Base-by-base conservation (phyloP, 1,140 invertebrate species). In the Ylistrum balloti region DNA sequence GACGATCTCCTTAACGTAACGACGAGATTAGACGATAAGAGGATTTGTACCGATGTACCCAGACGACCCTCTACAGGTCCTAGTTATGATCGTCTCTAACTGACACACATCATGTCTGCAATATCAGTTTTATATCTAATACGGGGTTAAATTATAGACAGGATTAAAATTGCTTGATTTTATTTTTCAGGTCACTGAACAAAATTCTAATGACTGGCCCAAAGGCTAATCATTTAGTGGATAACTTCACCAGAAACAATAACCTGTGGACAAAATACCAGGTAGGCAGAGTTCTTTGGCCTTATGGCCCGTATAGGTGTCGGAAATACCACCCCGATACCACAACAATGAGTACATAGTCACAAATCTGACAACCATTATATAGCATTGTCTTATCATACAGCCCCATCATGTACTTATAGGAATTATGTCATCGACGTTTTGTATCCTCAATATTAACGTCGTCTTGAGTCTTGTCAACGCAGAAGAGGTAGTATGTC, bases 131-230 rank as follows among this genome's bases (percentile, higher is more conserved):
- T 74, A 74, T 74, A 74, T 74, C 56, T 74, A 17, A 74, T 74
- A 74, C 22, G n/a, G 56, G 56, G 28, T 74, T 74, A 74, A 28
- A 74, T 74, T 74, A 28, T 17, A 74, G 9, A n/a, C 17, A 74
- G n/a, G 56, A 74, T n/a, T n/a, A 28, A 28, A n/a, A 74, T 74
- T 28, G 56, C 56, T n/a, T 74, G 56, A 74, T 74, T 74, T 74
- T 74, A 28, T 74, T 74, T 74, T 74, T 74, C 86, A 91, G 90
- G 90, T 89, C 88, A 34, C 20, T 91, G 45, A 91, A 91, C 88
- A 86, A 91, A 86, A 91, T 91, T 56, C 56, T 91, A 33, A 91
- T 91, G 86, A 88, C 90, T 17, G 90, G 90, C 38, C 88, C 90
- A 45, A 91, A 91, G 34, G 88, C 88, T 85, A 88, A 74, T 32